Percentiles rank a stretch among this genome's conserved stretches.
phyloP scores from a whole-genome alignment of 1,140 invertebrate species.

The Aphis gossypii region DNA sequence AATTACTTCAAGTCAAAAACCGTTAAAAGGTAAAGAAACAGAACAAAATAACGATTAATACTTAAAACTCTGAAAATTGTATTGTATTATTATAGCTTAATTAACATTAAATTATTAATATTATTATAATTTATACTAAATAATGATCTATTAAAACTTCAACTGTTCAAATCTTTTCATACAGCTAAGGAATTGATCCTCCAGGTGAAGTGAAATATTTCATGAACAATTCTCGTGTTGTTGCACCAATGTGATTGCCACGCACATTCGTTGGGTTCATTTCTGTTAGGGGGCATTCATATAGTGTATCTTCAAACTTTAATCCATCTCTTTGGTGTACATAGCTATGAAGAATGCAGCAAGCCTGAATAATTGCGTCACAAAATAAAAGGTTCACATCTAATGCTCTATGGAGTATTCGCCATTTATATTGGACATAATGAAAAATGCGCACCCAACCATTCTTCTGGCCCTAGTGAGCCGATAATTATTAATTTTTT shows the following conservation, averaged over 20 bases:
- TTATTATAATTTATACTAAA: no score
- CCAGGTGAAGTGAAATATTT: constrained; percentile 1
- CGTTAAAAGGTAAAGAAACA: neutral
- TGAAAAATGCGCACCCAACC: constrained; percentile 66
- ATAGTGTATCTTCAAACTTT: constrained; percentile 62
- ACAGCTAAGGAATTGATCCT: neutral
- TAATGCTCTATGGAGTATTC: constrained; percentile 59
- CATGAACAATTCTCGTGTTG: neutral
- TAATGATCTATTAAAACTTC: neutral
- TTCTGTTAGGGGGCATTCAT: neutral
- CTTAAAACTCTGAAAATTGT: neutral
- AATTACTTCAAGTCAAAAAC: neutral
- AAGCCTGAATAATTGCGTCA: constrained; percentile 62
- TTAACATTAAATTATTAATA: neutral
- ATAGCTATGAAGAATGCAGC: constrained; percentile 64
- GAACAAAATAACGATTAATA: neutral
- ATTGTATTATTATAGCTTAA: neutral
- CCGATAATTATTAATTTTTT: constrained; percentile 64
- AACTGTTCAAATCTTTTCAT: constrained; percentile 2
- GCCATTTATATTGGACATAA: constrained; percentile 60
- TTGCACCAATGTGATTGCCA: neutral
- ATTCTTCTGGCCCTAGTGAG: constrained; percentile 61
- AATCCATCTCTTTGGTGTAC: constrained; percentile 63
- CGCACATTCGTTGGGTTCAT: neutral
- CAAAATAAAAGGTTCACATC: constrained; percentile 61